Conservation (phyloP, 2,888 invertebrate genomes). For the Stratiomys singularior region DNA sequence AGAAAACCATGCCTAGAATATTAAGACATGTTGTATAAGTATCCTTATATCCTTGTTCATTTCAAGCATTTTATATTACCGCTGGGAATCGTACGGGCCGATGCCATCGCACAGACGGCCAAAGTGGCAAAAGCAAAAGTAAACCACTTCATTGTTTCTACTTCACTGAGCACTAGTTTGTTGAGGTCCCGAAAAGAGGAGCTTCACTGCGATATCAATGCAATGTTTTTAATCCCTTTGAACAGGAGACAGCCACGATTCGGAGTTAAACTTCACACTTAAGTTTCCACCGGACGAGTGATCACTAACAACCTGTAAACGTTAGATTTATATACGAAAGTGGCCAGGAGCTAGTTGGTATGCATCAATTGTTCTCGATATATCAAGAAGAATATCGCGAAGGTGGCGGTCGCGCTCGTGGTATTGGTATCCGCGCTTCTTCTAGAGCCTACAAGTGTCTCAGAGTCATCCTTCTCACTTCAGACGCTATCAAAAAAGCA, state of each 20-base stretch:
- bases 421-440: conserved; percentile 14
- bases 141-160: conserved; percentile 38
- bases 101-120: conserved; percentile 10
- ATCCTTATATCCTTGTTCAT: neutral
- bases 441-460: conserved; percentile 14
- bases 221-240: conserved; percentile 7
- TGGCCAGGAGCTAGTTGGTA: conserved; percentile 40
- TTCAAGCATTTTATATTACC: neutral
- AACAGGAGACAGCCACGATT: conserved; percentile 27
- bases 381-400: conserved; percentile 45
- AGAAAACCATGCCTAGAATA: conserved; percentile 42
- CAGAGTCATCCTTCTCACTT: conserved; percentile 13
- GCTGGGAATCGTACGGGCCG: conserved; percentile 39
- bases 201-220: neutral
- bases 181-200: conserved; percentile 22
- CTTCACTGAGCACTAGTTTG: conserved; percentile 12
- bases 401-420: conserved; percentile 7
- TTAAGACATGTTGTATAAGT: neutral
- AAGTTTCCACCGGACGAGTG: conserved; percentile 66
- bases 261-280: conserved; percentile 66
- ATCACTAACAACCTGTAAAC: conserved; percentile 60
- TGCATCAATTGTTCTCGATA: conserved; percentile 47
- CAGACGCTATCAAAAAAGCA: conserved; percentile 32
- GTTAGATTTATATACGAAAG: conserved; percentile 65
- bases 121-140: conserved; percentile 27